phyloP scores from a whole-genome alignment of 2,797 vertebrate genomes.

The Sebastes vulpes region DNA sequence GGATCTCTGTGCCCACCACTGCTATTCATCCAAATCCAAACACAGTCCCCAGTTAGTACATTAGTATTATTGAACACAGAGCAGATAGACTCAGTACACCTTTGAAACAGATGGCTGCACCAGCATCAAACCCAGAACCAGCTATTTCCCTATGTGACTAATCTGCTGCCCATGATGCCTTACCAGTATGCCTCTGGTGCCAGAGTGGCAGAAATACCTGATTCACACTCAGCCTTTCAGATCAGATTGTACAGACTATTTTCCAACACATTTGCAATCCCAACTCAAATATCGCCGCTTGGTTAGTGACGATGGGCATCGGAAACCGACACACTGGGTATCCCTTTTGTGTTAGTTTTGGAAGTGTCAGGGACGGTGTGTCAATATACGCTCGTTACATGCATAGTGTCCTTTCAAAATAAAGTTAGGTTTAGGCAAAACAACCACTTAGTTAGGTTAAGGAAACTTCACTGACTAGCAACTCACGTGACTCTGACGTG shows the following conservation, averaged over 20 bases:
- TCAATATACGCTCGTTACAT: neutral
- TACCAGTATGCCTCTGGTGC: neutral
- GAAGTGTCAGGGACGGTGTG: neutral
- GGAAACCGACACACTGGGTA: neutral
- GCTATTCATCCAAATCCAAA: slow-evolving; percentile 61
- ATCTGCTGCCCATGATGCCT: slow-evolving; percentile 17
- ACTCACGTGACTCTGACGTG: no score
- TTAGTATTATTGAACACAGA: slow-evolving; percentile 60
- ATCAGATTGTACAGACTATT: neutral
- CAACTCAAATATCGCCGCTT: neutral
- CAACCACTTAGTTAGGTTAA: no score
- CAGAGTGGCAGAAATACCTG: neutral
- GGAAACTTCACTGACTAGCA: no score
- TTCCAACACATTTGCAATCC: neutral
- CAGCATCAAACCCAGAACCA: slow-evolving; percentile 43
- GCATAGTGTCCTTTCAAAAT: neutral
- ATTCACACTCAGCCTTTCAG: neutral
- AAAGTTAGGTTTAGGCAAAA: neutral
- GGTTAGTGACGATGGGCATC: neutral
- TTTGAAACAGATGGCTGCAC: slow-evolving; percentile 65
- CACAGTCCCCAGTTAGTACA: slow-evolving; percentile 52
- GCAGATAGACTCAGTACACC: slow-evolving; percentile 41
- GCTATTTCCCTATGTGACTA: slow-evolving; percentile 10
- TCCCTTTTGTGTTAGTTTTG: neutral
- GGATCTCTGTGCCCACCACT: slow-evolving; percentile 36